Conservation (phyloP, 2,797 vertebrate species). For the Simalia tracyae region DNA sequence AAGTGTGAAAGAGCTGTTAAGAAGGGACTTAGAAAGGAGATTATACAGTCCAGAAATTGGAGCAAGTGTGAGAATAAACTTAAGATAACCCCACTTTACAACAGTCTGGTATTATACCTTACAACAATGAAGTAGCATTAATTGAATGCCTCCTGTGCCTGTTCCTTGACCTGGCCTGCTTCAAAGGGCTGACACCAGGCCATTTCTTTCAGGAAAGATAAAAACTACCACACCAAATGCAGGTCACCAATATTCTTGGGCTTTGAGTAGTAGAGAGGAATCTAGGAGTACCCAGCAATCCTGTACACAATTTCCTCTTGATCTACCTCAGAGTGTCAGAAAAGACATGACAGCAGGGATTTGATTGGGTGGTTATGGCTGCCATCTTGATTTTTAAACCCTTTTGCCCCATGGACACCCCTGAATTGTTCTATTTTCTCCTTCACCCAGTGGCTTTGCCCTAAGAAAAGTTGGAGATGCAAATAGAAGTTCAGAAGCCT, state of each 20-base stretch:
- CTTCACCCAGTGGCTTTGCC: neutral
- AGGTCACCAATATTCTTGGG: neutral
- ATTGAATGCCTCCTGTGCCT: neutral
- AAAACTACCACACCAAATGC: neutral
- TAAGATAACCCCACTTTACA: neutral
- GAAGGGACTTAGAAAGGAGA: neutral
- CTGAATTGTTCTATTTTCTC: neutral
- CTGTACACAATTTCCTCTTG: neutral
- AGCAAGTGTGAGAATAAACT: neutral
- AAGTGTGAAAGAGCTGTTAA: neutral
- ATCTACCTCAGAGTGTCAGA: neutral
- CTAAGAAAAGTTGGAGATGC: neutral
- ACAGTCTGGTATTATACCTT: neutral
- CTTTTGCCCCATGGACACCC: neutral
- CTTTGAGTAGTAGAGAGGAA: neutral
- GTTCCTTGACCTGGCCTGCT: neutral
- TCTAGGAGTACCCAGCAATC: neutral
- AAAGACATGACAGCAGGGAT: neutral
- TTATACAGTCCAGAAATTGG: neutral
- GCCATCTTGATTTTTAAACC: neutral
- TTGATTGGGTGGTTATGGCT: neutral
- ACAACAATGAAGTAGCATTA: neutral
- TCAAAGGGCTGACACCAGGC: neutral
- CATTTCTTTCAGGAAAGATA: neutral
- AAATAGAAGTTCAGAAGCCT: neutral